Percentiles rank a stretch among this genome's conserved stretches.
Conservation (phyloP, 2,113 vertebrate genomes). For the Eudyptes chrysolophus region DNA sequence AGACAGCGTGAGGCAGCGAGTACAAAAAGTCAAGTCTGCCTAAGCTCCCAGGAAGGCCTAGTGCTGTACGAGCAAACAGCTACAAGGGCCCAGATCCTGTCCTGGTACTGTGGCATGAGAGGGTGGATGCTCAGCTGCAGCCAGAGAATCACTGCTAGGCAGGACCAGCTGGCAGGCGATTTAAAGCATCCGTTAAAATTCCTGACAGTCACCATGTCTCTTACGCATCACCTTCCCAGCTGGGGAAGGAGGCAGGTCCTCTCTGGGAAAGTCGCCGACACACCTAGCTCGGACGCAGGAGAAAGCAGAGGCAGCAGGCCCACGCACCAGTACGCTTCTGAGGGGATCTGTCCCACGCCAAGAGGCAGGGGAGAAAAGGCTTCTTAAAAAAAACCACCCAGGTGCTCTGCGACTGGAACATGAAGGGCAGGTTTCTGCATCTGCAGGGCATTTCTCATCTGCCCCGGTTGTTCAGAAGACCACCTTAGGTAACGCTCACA, state of each 20-base stretch:
- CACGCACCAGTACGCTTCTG: rapidly evolving
- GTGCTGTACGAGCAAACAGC: neutral
- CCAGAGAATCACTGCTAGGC: neutral
- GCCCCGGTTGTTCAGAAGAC: neutral
- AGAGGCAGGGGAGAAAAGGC: neutral
- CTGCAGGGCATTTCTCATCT: neutral
- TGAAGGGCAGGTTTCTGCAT: neutral
- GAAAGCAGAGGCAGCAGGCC: neutral
- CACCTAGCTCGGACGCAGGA: neutral
- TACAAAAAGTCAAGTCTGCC: rapidly evolving
- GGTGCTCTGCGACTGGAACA: too few relatives aligned
- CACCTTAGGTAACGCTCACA: neutral
- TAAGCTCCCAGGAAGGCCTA: neutral
- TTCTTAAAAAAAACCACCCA: neutral
- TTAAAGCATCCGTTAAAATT: neutral
- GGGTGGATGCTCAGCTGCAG: neutral
- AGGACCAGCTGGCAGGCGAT: neutral
- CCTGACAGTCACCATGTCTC: too few relatives aligned
- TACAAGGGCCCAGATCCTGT: rapidly evolving
- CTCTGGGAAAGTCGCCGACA: neutral
- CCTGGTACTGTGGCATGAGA: rapidly evolving
- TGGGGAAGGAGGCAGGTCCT: neutral
- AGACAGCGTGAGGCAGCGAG: neutral
- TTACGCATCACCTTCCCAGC: neutral
- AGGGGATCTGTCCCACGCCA: rapidly evolving